Evolutionary conservation across 2,888 invertebrate species (phyloP), one percentile per base, ranked within the genome.

Genomic region (Drosophila prolongata): DNA sequence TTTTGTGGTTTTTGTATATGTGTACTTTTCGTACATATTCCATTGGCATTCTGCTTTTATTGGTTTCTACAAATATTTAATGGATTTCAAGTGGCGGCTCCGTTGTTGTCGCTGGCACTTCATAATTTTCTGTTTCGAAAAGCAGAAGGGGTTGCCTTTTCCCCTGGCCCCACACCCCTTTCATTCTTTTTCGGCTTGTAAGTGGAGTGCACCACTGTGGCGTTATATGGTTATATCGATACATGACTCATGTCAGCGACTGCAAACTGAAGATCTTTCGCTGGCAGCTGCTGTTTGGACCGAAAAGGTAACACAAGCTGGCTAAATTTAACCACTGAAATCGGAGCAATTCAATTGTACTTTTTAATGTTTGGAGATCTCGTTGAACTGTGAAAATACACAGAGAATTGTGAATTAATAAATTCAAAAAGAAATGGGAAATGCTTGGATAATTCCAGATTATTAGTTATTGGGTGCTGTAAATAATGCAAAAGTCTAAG

Each of bases 21-120:
- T 38, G 35, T 42, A 52, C 49, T 52, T 59, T 34, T 44, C 30
- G 46, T 47, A 35, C 35, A 58, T 62, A 64, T 74, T 54, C 55
- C 57, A 60, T 44, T 60, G 68, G 65, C 73, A 78, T 83, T 83
- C 80, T 78, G 84, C 84, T 77, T 86, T 86, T 86, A 86, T 86
- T 86, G 86, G 86, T 86, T 86, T 88, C 83, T 80, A 88, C 86
- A 86, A 86, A 86, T 86, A 86, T 88, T 86, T 86, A 86, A 86
- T 86, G 86, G 86, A 86, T 86, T 88, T 86, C 88, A 86, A 86
- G 86, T 87, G 86, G 87, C 65, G 81, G 79, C 80, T 56, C 87
- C 64, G 78, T 86, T 83, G 83, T 87, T 83, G 78, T 79, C 86
- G 80, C 71, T 84, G 76, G 67, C 88, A 86, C 87, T 88, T 88